Evolutionary conservation across 92 coral and sea anemone species (phyloP).

Genomic region (Phenganax subtilis): DNA sequence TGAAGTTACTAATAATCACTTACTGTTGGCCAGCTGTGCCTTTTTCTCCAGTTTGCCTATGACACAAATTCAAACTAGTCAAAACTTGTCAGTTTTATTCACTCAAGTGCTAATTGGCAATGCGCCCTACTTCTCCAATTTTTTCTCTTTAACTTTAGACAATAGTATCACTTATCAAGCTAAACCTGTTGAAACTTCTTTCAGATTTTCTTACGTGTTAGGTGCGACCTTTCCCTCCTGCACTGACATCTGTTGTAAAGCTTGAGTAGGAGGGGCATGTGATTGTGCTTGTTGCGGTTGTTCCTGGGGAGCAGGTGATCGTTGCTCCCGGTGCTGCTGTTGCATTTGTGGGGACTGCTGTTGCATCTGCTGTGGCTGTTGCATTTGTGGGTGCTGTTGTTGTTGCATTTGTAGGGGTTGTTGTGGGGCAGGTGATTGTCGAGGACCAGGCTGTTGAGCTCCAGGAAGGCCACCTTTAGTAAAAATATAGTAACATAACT

Average conservation of each 20-base stretch:
- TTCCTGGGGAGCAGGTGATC: neutral
- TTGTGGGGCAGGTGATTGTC: neutral
- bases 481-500: neutral
- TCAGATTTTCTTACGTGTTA: conserved; percentile 38
- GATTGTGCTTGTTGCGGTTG: conserved; percentile 29
- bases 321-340: neutral
- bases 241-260: conserved; percentile 49
- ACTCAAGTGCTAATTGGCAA: too few relatives aligned
- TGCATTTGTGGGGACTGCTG: neutral
- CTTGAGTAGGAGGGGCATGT: conserved; percentile 41
- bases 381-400: neutral
- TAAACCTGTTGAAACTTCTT: too few relatives aligned
- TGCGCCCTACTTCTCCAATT: too few relatives aligned
- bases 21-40: conserved; percentile 90
- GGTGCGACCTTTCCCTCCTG: conserved; percentile 22
- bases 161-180: too few relatives aligned
- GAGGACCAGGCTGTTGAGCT: neutral
- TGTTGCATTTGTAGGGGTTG: conserved; percentile 1
- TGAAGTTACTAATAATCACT: conserved; percentile 30
- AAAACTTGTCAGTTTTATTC: neutral
- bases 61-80: neutral
- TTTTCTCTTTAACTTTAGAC: too few relatives aligned
- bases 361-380: neutral
- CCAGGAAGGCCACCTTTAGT: conserved; percentile 14
- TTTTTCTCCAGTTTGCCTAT: conserved; percentile 70